Percentiles rank a stretch among this genome's conserved stretches.
phyloP scores from a whole-genome alignment of 1,140 invertebrate species.

The Delia radicum region DNA sequence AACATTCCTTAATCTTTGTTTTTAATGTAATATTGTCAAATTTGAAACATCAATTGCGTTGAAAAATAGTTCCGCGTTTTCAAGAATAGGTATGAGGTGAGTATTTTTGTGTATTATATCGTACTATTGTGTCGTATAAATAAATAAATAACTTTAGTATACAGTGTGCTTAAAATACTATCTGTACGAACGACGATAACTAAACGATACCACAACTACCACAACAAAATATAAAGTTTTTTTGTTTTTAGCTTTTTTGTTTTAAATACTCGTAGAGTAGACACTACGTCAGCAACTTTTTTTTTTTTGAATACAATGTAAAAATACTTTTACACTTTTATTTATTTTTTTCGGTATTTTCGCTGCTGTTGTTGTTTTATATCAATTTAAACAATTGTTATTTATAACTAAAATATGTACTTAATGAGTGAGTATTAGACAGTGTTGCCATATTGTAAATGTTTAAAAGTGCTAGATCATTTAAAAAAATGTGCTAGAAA shows the following conservation, averaged over 20 bases:
- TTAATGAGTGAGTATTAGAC: slow-evolving; percentile 12
- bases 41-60: too few relatives aligned
- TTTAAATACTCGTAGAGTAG: background rate
- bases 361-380: background rate
- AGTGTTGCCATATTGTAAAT: too few relatives aligned
- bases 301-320: slow-evolving; percentile 1
- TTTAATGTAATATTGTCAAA: too few relatives aligned
- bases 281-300: slow-evolving; percentile 16
- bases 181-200: background rate
- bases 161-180: too few relatives aligned
- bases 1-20: too few relatives aligned
- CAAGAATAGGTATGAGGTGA: too few relatives aligned
- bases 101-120: too few relatives aligned
- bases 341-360: background rate
- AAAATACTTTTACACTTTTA: slow-evolving; percentile 16
- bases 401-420: background rate
- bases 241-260: background rate
- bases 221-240: background rate
- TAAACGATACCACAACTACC: background rate
- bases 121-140: too few relatives aligned
- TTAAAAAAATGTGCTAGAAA: too few relatives aligned
- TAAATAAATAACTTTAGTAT: too few relatives aligned
- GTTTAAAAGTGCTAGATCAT: too few relatives aligned
- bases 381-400: slow-evolving; percentile 3
- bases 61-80: too few relatives aligned